Percentiles rank a stretch among this genome's conserved stretches.
Conservation (phyloP, 2,113 vertebrate species). For the Percopsis transmontana region DNA sequence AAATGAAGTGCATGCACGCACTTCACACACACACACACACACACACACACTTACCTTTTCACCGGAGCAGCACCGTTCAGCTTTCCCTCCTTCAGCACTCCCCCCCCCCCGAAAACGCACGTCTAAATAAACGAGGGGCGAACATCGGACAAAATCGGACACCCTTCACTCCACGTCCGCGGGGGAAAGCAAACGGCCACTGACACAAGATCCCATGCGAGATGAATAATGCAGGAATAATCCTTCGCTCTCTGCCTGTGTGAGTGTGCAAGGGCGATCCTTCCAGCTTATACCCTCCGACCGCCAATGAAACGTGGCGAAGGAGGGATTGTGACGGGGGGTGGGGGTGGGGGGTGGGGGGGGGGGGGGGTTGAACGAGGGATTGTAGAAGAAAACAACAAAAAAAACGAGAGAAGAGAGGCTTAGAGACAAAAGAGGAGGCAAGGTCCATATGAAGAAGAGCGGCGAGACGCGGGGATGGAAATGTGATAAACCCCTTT, state of each 20-base stretch:
- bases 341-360: too few species aligned
- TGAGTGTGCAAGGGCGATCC: slow-evolving; percentile 37
- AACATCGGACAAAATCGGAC: slow-evolving; percentile 22
- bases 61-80: slow-evolving; percentile 33
- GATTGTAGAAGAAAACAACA: slow-evolving; percentile 37
- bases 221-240: slow-evolving; percentile 49
- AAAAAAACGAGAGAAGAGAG: slow-evolving; percentile 57
- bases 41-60: slow-evolving; percentile 62
- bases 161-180: slow-evolving; percentile 1
- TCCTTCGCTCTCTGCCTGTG: slow-evolving; percentile 45
- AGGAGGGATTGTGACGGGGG: slow-evolving; percentile 44
- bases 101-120: slow-evolving; percentile 17
- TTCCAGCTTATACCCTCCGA: slow-evolving; percentile 38
- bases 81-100: slow-evolving; percentile 35
- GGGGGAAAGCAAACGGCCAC: slow-evolving; percentile 57
- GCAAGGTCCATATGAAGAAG: slow-evolving; percentile 46
- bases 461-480: slow-evolving; percentile 41
- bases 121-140: slow-evolving; percentile 7
- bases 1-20: background rate
- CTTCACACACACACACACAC: slow-evolving; percentile 38
- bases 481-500: slow-evolving; percentile 67
- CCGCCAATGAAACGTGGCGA: slow-evolving; percentile 52
- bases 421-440: slow-evolving; percentile 59
- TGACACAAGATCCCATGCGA: slow-evolving; percentile 41
- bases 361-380: slow-evolving; percentile 9